These are phyloP conservation scores for Pyralis farinalis DNA, from an alignment of 2,888 invertebrate species.

Conservation along the genomic window DNA sequence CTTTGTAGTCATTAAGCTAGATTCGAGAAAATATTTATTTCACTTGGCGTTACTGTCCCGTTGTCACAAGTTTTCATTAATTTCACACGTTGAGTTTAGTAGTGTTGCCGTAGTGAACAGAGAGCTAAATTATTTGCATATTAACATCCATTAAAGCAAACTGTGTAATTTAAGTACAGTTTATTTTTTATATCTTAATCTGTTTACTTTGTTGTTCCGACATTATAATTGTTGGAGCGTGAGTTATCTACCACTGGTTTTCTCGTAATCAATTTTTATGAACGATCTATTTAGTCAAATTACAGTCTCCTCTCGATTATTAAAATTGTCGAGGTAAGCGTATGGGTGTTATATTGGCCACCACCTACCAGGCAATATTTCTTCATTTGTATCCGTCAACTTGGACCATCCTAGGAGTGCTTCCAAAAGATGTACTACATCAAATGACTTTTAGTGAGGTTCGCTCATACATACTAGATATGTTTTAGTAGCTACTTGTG, in stretches of 20 bases:
- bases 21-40: constrained; percentile 62
- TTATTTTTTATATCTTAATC: constrained; percentile 8
- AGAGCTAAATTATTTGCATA: constrained; percentile 13
- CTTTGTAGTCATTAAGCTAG: constrained; percentile 75
- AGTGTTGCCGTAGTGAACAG: constrained; percentile 13
- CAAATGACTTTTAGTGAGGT: constrained; percentile 29
- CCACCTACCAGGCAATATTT: constrained; percentile 7
- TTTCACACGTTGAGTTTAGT: constrained; percentile 22
- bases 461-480: constrained; percentile 1
- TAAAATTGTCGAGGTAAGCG: constrained; percentile 16
- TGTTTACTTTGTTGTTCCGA: constrained; percentile 5
- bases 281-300: constrained; percentile 1
- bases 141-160: constrained; percentile 13
- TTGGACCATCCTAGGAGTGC: constrained; percentile 27
- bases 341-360: constrained; percentile 60
- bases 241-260: constrained; percentile 39
- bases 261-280: constrained; percentile 16
- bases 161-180: constrained; percentile 14
- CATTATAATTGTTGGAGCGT: constrained; percentile 1
- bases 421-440: constrained; percentile 42
- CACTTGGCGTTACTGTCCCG: constrained; percentile 37
- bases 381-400: constrained; percentile 9
- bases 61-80: constrained; percentile 51
- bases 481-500: constrained; percentile 11
- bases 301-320: background rate